Evolutionary conservation across 2,113 vertebrate genomes (phyloP).

Genomic region (Illadopsis cleaveri): DNA sequence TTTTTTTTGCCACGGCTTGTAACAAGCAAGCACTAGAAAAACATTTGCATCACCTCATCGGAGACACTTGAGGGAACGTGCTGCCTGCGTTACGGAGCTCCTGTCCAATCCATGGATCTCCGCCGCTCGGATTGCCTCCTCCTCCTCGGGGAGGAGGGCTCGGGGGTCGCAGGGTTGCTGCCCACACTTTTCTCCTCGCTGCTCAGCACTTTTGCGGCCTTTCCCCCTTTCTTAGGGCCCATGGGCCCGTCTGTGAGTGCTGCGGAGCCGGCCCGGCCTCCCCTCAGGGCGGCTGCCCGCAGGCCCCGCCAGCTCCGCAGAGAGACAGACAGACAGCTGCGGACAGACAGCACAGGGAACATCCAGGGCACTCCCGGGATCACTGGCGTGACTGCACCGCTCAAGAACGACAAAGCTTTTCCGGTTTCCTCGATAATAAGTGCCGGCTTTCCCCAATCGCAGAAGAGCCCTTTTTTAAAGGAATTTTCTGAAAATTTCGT

Average conservation of each 20-base stretch:
- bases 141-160: neutral
- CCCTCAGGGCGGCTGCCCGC: neutral
- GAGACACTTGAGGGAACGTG: neutral
- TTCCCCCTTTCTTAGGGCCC: rapidly evolving
- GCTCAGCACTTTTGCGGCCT: neutral
- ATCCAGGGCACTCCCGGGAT: no score
- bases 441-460: rapidly evolving
- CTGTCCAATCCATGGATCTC: rapidly evolving
- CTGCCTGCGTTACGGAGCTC: neutral
- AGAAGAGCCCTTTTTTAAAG: neutral
- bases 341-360: no score
- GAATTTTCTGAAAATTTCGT: neutral
- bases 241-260: rapidly evolving
- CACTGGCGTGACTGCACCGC: rapidly evolving
- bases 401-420: rapidly evolving
- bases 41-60: neutral
- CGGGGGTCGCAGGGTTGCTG: no score
- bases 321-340: neutral
- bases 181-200: neutral
- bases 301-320: neutral
- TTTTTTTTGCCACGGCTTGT: neutral
- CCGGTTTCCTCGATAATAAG: neutral
- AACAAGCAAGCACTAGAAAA: neutral
- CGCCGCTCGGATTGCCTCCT: neutral
- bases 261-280: neutral